Evolutionary conservation across 2,797 vertebrate genomes (phyloP), one percentile per base, ranked within the genome.

Genomic region (Carduelis carduelis): DNA sequence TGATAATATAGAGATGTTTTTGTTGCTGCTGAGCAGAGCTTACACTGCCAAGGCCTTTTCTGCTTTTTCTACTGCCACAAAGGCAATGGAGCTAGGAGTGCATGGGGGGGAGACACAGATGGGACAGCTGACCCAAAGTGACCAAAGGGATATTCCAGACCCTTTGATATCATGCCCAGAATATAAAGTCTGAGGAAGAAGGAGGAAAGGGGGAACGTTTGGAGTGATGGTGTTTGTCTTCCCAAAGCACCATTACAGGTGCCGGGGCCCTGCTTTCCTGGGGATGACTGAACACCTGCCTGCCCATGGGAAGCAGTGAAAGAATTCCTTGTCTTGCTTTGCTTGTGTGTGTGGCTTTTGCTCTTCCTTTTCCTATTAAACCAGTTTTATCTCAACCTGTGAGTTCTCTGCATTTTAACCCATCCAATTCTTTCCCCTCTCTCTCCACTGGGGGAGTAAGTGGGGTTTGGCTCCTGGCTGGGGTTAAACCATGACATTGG

Each of bases 361-460:
- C 34, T 55, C 39, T 55, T 68, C 8, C 28, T 46, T 60, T 39
- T 37, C 24, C 21, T 55, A 2, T 39, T 34, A 41, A 53, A 53
- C 20, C 3, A 2, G 8, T 30, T 61, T 34, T 26, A 34, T 26
- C 24, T 55, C 30, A 69, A 22, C 47, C 14, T 7, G 17, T 0
- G 3, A 47, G 8, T 41, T 77, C 34, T 34, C 24, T 14, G 14
- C 24, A 34, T 47, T 61, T 69, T 53, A 18, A 47, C 14, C 24
- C 13, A 21, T 55, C 41, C 1, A 0, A 30, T 24, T 47, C 34
- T 12, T 69, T 61, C 30, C 34, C 13, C 0, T 0, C 6, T 30
- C 16, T 53, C 55, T 55, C 41, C 30, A 41, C 14, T 41, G 17
- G 9, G 6, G 11, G 39, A 47, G 4, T 12, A 9, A 86, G 9